Conservation (phyloP, 2,797 vertebrate genomes). For the Okamejei kenojei region DNA sequence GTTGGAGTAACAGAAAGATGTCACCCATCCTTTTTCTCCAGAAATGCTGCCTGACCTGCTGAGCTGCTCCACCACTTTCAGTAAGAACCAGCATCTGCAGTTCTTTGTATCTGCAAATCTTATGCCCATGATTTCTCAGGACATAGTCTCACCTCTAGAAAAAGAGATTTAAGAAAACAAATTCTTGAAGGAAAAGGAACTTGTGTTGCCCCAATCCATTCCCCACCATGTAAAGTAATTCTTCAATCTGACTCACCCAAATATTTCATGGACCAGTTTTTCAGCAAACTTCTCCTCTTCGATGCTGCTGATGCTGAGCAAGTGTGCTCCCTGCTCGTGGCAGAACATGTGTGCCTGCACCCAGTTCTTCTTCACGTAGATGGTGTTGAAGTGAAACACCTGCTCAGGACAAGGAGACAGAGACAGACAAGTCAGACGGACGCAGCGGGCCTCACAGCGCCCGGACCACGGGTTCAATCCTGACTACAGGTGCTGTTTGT, state of each 20-base stretch:
- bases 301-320: slow-evolving; percentile 74
- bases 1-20: too few species aligned
- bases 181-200: not conserved
- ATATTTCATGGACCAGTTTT: slow-evolving; percentile 77
- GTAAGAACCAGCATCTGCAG: too few species aligned
- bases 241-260: slow-evolving; percentile 65
- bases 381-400: slow-evolving; percentile 73
- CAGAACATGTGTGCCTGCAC: slow-evolving; percentile 76
- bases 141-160: not conserved
- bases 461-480: too few species aligned
- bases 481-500: too few species aligned
- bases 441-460: too few species aligned
- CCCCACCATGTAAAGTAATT: not conserved
- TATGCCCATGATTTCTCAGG: not conserved
- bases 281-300: slow-evolving; percentile 81
- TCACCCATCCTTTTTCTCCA: too few species aligned
- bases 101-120: not conserved
- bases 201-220: not conserved
- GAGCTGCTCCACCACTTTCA: too few species aligned
- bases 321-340: slow-evolving; percentile 71
- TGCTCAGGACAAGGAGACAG: slow-evolving; percentile 46
- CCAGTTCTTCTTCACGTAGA: slow-evolving; percentile 80
- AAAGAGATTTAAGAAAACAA: not conserved
- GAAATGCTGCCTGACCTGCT: too few species aligned
- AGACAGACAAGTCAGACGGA: not conserved